Base-by-base conservation (phyloP, 1,140 invertebrate genomes). In the Drosophila takahashii region DNA sequence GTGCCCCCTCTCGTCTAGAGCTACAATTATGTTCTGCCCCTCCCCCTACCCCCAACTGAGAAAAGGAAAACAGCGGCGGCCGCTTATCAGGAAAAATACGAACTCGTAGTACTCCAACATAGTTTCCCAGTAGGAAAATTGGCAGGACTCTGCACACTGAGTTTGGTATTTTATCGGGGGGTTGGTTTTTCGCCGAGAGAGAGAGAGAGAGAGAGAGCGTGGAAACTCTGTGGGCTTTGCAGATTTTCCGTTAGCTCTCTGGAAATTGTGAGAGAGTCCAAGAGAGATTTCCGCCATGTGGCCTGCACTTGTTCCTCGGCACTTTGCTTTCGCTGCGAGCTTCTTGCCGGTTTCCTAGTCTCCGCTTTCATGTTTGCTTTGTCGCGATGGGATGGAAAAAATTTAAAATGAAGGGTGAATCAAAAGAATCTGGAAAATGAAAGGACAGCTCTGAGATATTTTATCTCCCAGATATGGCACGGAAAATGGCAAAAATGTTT, bases 301-400 rank as follows among this genome's bases (percentile, higher is more conserved):
- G 42, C 47, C 79, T 87, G 84, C 81, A 83, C 84, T 87, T 86
- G 81, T 86, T 86, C 54, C 64, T 77, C 57, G 45, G 47, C 72
- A 44, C 54, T 87, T 86, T 76, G 69, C 83, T 79, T 87, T 86
- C 27, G 51, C 70, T 77, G 62, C 37, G 66, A 32, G 47, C 76
- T 87, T 87, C 84, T 85, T 87, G 79, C 83, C 83, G 83, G 83
- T 83, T 87, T 87, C 64, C 61, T 77, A 69, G 53, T 65, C 66
- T 87, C 81, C 67, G 83, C 70, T 87, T 86, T 85, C 51, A 47
- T 86, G 77, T 86, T 87, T 79, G 75, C 79, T 79, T 87, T 86
- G 56, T 66, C 48, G 45, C 47, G 57, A 37, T 44, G 52, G 61
- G 3, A 39, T 47, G 26, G 29, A 16, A 50, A 53, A 56, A 54